A percentile compares a stretch with the other conserved stretches of the same genome.
Conservation (phyloP, 2,888 invertebrate genomes). For the Eupithecia tripunctaria region DNA sequence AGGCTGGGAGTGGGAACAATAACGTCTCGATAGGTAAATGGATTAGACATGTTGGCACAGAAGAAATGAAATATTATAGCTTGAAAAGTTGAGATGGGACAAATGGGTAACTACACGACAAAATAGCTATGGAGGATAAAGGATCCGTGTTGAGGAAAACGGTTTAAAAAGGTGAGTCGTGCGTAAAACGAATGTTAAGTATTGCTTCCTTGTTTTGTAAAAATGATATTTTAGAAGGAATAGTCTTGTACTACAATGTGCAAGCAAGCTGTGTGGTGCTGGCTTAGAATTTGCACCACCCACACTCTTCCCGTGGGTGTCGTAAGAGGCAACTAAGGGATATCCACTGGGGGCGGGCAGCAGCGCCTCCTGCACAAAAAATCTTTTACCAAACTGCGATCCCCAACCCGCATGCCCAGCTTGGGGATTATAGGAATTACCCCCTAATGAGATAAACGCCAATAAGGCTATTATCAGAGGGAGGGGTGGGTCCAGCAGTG, state of each 20-base stretch:
- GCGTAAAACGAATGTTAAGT: neutral
- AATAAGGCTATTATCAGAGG: too few relatives aligned
- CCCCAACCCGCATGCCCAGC: too few relatives aligned
- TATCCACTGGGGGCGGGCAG: too few relatives aligned
- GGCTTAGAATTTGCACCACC: too few relatives aligned
- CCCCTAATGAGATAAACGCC: too few relatives aligned
- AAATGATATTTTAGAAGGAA: neutral
- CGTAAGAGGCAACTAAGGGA: too few relatives aligned
- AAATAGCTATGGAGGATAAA: neutral
- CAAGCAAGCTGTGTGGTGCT: too few relatives aligned
- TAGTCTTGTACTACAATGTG: neutral
- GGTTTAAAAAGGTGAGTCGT: neutral
- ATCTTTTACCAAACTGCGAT: too few relatives aligned
- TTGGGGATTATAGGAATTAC: too few relatives aligned
- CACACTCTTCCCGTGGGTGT: too few relatives aligned
- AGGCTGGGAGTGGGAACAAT: constrained; percentile 5
- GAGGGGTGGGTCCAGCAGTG: too few relatives aligned
- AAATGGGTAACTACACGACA: neutral
- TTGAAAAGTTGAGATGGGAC: neutral
- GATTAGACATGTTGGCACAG: constrained; percentile 23
- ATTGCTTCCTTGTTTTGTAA: neutral
- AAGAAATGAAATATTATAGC: constrained; percentile 17
- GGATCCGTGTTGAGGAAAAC: neutral
- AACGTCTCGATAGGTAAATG: constrained; percentile 23
- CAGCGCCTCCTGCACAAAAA: too few relatives aligned